phyloP scores from a whole-genome alignment of 35 echinoderm and acorn worm species.

The Lytechinus pictus region DNA sequence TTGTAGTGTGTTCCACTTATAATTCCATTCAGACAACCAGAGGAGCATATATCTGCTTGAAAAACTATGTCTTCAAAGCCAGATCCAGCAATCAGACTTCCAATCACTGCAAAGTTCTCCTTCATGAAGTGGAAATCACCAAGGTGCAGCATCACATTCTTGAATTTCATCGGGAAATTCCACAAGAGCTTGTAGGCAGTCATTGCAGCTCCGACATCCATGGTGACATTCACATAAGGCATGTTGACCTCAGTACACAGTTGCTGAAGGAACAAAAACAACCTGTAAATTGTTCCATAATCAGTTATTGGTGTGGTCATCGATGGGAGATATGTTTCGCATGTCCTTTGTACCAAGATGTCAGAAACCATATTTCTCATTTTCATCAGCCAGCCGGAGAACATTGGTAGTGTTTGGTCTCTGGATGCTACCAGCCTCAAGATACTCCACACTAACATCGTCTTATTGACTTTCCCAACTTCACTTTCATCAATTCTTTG shows the following conservation, averaged over 20 bases:
- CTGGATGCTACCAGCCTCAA: slow-evolving; percentile 43
- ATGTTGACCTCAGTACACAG: slow-evolving; percentile 56
- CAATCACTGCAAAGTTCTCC: slow-evolving; percentile 47
- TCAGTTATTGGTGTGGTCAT: slow-evolving; percentile 41
- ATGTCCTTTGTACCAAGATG: slow-evolving; percentile 31
- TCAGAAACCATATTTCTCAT: slow-evolving; percentile 42
- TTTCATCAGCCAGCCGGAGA: slow-evolving; percentile 41
- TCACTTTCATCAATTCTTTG: slow-evolving; percentile 38
- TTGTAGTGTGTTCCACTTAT: slow-evolving; percentile 53
- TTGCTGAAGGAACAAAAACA: slow-evolving; percentile 41
- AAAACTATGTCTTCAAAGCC: slow-evolving; percentile 57
- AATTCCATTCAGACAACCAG: slow-evolving; percentile 57
- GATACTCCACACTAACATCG: slow-evolving; percentile 37
- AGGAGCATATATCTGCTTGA: slow-evolving; percentile 59
- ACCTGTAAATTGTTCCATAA: slow-evolving; percentile 57
- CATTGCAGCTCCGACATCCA: slow-evolving; percentile 57
- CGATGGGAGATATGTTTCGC: slow-evolving; percentile 54
- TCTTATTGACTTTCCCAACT: slow-evolving; percentile 42
- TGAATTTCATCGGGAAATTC: slow-evolving; percentile 51
- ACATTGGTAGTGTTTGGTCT: slow-evolving; percentile 9
- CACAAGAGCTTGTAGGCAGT: slow-evolving; percentile 53
- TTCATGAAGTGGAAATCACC: slow-evolving; percentile 63
- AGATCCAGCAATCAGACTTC: slow-evolving; percentile 51
- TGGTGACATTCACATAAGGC: slow-evolving; percentile 57
- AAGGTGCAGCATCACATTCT: slow-evolving; percentile 52